Conservation (phyloP, 2,113 vertebrate genomes). For the Stegostoma tigrinum region DNA sequence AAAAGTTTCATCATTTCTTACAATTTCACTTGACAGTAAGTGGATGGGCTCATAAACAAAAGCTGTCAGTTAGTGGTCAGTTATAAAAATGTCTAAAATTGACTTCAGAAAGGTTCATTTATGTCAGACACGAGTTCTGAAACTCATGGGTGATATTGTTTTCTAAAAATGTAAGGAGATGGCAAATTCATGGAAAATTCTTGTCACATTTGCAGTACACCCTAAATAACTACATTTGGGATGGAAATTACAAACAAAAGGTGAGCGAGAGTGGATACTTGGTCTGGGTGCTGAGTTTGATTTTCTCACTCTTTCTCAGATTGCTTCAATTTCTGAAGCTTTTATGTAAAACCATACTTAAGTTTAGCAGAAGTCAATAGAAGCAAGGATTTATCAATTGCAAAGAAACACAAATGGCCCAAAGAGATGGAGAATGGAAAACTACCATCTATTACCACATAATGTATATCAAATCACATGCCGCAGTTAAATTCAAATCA, state of each 20-base stretch:
- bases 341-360: not conserved
- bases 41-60: slow-evolving; percentile 6
- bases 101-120: not conserved
- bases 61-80: not conserved
- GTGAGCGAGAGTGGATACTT: no score
- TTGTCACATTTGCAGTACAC: not conserved
- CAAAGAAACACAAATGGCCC: not conserved
- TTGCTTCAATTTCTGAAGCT: not conserved
- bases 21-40: not conserved
- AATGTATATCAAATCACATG: not conserved
- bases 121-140: not conserved
- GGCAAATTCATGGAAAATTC: not conserved
- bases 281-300: not conserved
- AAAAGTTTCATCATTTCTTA: not conserved
- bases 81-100: not conserved
- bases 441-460: not conserved
- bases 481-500: not conserved
- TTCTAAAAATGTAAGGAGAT: not conserved
- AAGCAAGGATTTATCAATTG: no score
- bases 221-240: not conserved
- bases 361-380: no score
- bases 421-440: not conserved
- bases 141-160: not conserved
- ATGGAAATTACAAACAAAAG: not conserved
- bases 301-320: not conserved